These are phyloP conservation scores for Mesaphorura yosii DNA, from an alignment of 1,140 invertebrate species.

Conservation along the genomic window DNA sequence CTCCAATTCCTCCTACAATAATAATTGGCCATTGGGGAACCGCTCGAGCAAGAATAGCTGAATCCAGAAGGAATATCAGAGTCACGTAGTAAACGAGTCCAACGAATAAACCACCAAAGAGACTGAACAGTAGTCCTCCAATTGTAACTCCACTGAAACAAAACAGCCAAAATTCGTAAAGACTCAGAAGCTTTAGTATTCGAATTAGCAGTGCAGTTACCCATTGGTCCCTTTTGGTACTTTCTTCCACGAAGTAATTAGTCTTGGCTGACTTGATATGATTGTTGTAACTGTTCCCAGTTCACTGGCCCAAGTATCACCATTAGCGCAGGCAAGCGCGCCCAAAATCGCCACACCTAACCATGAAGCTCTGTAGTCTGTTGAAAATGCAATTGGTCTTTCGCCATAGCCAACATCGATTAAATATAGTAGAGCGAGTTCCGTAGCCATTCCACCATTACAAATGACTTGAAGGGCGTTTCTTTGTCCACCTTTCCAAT, in stretches of 20 bases:
- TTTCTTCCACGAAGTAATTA: conserved; percentile 60
- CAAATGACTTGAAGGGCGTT: conserved; percentile 86
- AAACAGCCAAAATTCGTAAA: too few species aligned
- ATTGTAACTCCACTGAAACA: conserved; percentile 63
- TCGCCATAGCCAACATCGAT: conserved; percentile 68
- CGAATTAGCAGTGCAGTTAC: conserved; percentile 49
- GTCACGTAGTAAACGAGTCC: conserved; percentile 61
- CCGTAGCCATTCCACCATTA: conserved; percentile 72
- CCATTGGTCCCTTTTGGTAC: conserved; percentile 57
- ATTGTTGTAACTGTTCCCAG: conserved; percentile 58
- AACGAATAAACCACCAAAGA: conserved; percentile 58
- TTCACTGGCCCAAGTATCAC: conserved; percentile 83
- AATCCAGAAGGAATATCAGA: conserved; percentile 51
- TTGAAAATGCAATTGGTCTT: conserved; percentile 61
- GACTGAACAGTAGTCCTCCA: conserved; percentile 56
- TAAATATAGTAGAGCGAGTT: conserved; percentile 61
- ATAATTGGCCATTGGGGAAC: conserved; percentile 73
- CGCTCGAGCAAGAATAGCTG: conserved; percentile 44
- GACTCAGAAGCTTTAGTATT: conserved; percentile 40
- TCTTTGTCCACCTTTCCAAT: conserved; percentile 57
- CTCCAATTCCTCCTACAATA: conserved; percentile 53
- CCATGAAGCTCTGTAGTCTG: conserved; percentile 68
- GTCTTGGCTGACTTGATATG: conserved; percentile 48
- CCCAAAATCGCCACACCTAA: conserved; percentile 63
- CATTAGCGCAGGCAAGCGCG: conserved; percentile 26